Base-by-base conservation (phyloP, 2,888 invertebrate species). In the Sepiola atlantica region DNA sequence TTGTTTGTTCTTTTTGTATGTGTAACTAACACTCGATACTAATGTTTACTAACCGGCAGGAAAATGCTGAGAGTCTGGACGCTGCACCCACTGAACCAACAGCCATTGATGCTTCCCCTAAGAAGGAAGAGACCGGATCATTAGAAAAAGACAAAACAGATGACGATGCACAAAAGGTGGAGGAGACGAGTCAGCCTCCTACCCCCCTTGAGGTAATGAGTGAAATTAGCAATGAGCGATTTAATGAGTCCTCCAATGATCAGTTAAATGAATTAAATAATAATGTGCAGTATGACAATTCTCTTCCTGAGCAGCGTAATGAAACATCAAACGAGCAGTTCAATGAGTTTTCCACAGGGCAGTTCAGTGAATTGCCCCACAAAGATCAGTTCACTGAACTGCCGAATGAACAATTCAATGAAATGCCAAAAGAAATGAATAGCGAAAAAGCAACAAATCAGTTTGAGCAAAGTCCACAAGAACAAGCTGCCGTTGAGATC, bases 251-350 rank as follows among this genome's bases (percentile, higher is more conserved):
- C n/a, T 16, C 77, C 77, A n/a, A 77, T n/a, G 77, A 77, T 77
- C 77, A 77, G n/a, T 77, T 77, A 77, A 77, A 77, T 77, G 77
- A 77, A 77, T 77, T 77, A 77, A 77, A 77, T 77, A 77, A 77
- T 77, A 77, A 77, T 77, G 77, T 77, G 77, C 77, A 77, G 77
- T 77, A 77, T 77, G 77, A 77, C 77, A 32, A n/a, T 8, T 32
- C 77, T 77, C 16, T 77, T 77, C 21, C 77, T 77, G 77, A 77
- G 10, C 28, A 28, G 14, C n/a, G 77, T 28, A 77, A 77, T 28
- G 77, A 77, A 77, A n/a, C 77, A 28, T 28, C 77, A n/a, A n/a
- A 77, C 16, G n/a, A 77, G 14, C 77, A 77, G n/a, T 77, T 77
- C 77, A 77, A n/a, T 77, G 77, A 77, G 32, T 32, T n/a, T 77